Evolutionary conservation across 1,140 invertebrate genomes (phyloP).

Genomic region (Elysia chlorotica): DNA sequence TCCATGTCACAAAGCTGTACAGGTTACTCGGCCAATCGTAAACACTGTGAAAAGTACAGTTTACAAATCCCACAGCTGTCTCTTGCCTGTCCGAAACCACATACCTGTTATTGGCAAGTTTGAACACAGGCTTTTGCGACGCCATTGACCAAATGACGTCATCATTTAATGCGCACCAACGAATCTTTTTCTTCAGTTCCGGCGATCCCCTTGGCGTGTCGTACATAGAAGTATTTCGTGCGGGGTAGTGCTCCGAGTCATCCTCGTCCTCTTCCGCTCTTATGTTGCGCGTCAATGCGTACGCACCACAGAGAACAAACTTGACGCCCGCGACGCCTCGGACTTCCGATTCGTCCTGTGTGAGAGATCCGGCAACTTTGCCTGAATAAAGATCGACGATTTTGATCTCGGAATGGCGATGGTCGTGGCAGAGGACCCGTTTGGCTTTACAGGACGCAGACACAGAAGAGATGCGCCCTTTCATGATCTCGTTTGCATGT

Average conservation of each 20-base stretch:
- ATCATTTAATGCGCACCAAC: slow-evolving; percentile 27
- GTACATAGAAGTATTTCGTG: no score
- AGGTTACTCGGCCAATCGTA: slow-evolving; percentile 43
- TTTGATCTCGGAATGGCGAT: slow-evolving; percentile 37
- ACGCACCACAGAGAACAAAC: slow-evolving; percentile 38
- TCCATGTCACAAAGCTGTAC: slow-evolving; percentile 35
- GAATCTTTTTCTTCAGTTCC: no score
- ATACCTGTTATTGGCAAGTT: slow-evolving; percentile 32
- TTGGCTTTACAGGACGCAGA: slow-evolving; percentile 32
- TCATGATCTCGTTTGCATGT: slow-evolving; percentile 39
- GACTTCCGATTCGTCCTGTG: slow-evolving; percentile 35
- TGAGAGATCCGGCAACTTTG: slow-evolving; percentile 31
- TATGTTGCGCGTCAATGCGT: slow-evolving; percentile 31
- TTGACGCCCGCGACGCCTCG: slow-evolving; percentile 27
- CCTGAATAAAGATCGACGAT: slow-evolving; percentile 39
- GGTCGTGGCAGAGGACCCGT: slow-evolving; percentile 19
- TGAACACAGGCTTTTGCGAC: slow-evolving; percentile 30
- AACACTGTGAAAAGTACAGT: slow-evolving; percentile 31
- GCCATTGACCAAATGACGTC: slow-evolving; percentile 42
- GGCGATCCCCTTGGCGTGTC: no score
- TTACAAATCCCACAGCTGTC: slow-evolving; percentile 30
- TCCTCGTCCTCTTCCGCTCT: slow-evolving; percentile 4
- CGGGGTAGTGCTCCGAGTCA: no score
- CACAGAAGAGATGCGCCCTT: slow-evolving; percentile 31
- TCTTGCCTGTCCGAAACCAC: slow-evolving; percentile 37